Percentiles rank a stretch among this genome's conserved stretches.
Conservation (phyloP, 2,797 vertebrate genomes). For the Otus scops region DNA sequence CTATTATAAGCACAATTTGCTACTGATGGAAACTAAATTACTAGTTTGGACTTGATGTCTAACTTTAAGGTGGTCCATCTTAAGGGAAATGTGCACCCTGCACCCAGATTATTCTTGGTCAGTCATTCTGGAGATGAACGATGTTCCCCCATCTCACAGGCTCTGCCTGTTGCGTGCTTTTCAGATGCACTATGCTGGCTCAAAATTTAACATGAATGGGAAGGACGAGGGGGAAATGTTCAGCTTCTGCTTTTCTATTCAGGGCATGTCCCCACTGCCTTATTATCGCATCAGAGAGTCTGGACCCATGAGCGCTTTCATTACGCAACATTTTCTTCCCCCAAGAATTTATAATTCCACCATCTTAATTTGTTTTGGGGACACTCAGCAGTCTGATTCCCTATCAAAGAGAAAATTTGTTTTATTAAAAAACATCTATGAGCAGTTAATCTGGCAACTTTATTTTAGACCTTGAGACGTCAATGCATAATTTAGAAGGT, state of each 20-base stretch:
- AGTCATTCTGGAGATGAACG: fast-evolving
- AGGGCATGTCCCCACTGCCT: neutral
- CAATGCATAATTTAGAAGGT: slow-evolving; percentile 45
- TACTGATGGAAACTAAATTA: neutral
- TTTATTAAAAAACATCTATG: slow-evolving; percentile 14
- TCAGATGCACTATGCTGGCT: neutral
- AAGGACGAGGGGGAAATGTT: neutral
- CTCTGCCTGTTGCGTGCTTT: neutral
- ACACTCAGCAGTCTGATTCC: neutral
- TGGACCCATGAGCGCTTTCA: neutral
- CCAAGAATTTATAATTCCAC: neutral
- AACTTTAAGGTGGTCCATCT: neutral
- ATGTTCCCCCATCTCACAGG: neutral
- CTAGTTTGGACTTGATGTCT: neutral
- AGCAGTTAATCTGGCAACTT: slow-evolving; percentile 32
- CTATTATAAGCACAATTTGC: neutral
- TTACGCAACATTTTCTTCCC: neutral
- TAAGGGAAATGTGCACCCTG: neutral
- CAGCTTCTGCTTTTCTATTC: neutral
- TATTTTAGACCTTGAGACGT: slow-evolving; percentile 48
- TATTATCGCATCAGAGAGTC: slow-evolving; percentile 42
- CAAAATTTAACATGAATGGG: neutral
- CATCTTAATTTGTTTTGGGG: slow-evolving; percentile 47
- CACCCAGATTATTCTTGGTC: fast-evolving
- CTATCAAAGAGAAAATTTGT: neutral